Percentiles rank a stretch among this genome's conserved stretches.
These are phyloP conservation scores for Drosophila kikkawai DNA, from an alignment of 1,140 invertebrate species.

Conservation along the genomic window DNA sequence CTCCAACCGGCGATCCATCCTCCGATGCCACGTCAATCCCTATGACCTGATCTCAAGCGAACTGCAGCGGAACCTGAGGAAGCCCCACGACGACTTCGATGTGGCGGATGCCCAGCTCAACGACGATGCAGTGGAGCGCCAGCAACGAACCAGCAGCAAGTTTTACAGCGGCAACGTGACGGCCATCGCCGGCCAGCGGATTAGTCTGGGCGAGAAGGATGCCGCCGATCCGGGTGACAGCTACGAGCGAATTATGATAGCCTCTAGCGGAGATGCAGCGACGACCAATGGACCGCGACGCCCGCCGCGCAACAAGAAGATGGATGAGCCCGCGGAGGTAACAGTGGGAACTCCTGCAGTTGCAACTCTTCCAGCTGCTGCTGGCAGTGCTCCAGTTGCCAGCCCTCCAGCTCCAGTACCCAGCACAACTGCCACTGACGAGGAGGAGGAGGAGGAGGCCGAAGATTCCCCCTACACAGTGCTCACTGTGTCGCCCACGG, in stretches of 20 bases:
- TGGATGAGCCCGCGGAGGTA: conserved; percentile 40
- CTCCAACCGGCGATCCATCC: conserved; percentile 88
- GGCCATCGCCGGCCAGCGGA: conserved; percentile 87
- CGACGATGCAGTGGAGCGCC: conserved; percentile 53
- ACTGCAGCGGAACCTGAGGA: conserved; percentile 34
- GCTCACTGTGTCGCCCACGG: conserved; percentile 72
- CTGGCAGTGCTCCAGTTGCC: not conserved
- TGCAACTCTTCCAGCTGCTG: conserved; percentile 6
- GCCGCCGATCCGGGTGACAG: conserved; percentile 56
- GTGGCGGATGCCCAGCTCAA: conserved; percentile 75
- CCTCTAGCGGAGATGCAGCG: conserved; percentile 26
- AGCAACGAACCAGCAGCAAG: conserved; percentile 27
- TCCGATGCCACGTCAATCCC: conserved; percentile 94
- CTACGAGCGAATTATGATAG: conserved; percentile 62
- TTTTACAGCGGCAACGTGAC: conserved; percentile 86
- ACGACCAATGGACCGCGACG: conserved; percentile 64
- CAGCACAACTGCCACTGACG: not conserved
- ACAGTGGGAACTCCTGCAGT: conserved; percentile 9
- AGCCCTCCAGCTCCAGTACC: not conserved
- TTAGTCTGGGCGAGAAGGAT: conserved; percentile 85
- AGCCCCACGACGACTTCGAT: conserved; percentile 69
- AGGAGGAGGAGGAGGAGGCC: conserved; percentile 13
- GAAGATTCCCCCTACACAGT: conserved; percentile 50
- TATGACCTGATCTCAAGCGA: conserved; percentile 90
- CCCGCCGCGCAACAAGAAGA: conserved; percentile 80